Evolutionary conservation across 2,113 vertebrate species (phyloP).

Genomic region (Chaetops frenatus): DNA sequence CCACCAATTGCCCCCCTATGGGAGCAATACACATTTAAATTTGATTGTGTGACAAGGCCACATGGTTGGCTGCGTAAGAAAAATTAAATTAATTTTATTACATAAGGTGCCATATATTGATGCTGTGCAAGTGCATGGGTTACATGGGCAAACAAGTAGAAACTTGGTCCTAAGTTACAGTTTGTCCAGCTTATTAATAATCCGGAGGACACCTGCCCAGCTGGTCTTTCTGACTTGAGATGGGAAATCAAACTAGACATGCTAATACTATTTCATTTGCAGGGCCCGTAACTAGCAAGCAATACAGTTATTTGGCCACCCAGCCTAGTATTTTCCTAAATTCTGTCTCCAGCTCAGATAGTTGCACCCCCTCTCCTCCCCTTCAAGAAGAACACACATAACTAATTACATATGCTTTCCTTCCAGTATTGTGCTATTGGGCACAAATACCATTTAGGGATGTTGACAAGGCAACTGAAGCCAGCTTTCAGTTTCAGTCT

Average conservation of each 20-base stretch:
- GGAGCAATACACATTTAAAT: neutral
- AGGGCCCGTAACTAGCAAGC: neutral
- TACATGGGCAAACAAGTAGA: neutral
- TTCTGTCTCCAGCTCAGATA: neutral
- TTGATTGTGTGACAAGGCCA: neutral
- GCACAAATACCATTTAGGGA: neutral
- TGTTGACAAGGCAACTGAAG: conserved; percentile 2
- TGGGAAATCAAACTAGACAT: neutral
- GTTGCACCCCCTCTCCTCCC: neutral
- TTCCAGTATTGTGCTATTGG: neutral
- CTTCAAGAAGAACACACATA: neutral
- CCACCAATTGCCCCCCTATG: neutral
- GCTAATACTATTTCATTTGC: neutral
- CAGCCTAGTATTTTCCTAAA: neutral
- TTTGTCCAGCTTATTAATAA: neutral
- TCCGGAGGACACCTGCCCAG: neutral
- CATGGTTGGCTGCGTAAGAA: neutral
- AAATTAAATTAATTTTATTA: neutral
- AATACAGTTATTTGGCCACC: neutral
- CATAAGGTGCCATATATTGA: neutral
- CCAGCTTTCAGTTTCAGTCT: conserved; percentile 29
- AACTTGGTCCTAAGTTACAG: neutral
- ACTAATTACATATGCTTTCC: neutral
- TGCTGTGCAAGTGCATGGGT: neutral
- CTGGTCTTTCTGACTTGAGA: neutral